phyloP scores from a whole-genome alignment of 2,888 invertebrate species.

The Dusona sp. region DNA sequence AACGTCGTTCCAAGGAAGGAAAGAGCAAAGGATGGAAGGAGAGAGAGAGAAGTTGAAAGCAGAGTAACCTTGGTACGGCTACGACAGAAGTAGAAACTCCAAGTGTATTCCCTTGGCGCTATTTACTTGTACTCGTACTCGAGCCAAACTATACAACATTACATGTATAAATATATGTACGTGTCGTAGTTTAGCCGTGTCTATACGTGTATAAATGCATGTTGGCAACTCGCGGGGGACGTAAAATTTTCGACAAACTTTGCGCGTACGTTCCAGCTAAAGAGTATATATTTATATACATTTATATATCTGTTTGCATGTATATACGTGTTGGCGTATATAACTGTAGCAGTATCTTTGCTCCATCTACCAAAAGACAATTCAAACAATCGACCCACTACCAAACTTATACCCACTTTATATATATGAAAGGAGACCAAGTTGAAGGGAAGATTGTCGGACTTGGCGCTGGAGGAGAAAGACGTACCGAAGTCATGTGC shows the following conservation, averaged over 20 bases:
- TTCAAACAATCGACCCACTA: constrained; percentile 62
- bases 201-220: constrained; percentile 31
- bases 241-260: constrained; percentile 41
- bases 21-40: constrained; percentile 27
- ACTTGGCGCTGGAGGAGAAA: constrained; percentile 22
- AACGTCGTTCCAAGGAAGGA: constrained; percentile 49
- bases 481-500: constrained; percentile 15
- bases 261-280: constrained; percentile 8
- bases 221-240: constrained; percentile 30
- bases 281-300: background rate
- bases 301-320: constrained; percentile 17
- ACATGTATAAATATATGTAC: constrained; percentile 15
- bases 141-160: constrained; percentile 24
- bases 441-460: constrained; percentile 31
- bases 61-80: constrained; percentile 30
- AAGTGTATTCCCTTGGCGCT: constrained; percentile 57
- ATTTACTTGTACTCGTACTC: constrained; percentile 59
- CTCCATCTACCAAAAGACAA: constrained; percentile 60
- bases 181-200: background rate
- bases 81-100: constrained; percentile 50
- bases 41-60: constrained; percentile 5
- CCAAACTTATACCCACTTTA: constrained; percentile 27
- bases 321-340: constrained; percentile 1
- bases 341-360: constrained; percentile 44
- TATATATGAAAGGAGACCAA: constrained; percentile 4